Percentiles rank a stretch among this genome's conserved stretches.
These are phyloP conservation scores for Polyploca ridens DNA, from an alignment of 2,888 invertebrate species.

Conservation along the genomic window DNA sequence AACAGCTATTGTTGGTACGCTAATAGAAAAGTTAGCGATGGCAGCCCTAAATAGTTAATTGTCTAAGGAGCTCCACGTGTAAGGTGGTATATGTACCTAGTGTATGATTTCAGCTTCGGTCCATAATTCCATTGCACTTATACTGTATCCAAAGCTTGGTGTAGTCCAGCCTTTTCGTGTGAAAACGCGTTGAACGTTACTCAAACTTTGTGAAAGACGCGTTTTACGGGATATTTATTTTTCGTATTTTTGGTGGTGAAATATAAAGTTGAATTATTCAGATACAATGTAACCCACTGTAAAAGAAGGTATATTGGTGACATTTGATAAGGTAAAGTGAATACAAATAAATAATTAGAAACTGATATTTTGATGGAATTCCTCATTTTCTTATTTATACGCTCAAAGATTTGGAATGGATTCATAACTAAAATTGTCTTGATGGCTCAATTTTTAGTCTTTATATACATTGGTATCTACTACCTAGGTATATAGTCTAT, in stretches of 20 bases:
- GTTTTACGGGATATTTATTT: not conserved
- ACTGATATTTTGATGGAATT: too few species aligned
- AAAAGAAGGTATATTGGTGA: not conserved
- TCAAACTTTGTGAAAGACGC: not conserved
- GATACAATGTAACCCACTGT: not conserved
- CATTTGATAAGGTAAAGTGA: too few species aligned
- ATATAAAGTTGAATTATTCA: not conserved
- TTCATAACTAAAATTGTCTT: too few species aligned
- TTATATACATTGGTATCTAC: too few species aligned
- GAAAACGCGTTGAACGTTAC: not conserved
- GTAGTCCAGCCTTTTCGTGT: not conserved
- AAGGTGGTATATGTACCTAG: conserved; percentile 38
- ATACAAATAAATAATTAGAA: too few species aligned
- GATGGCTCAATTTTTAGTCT: too few species aligned
- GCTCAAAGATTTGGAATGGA: too few species aligned
- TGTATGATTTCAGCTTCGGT: conserved; percentile 49
- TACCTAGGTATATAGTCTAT: too few species aligned
- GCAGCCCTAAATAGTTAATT: conserved; percentile 45
- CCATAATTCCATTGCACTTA: conserved; percentile 31
- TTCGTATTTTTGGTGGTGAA: not conserved
- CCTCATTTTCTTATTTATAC: too few species aligned
- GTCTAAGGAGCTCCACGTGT: conserved; percentile 53
- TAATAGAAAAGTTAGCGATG: not conserved
- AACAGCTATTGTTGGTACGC: not conserved
- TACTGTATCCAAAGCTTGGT: not conserved